A percentile compares a stretch with the other conserved stretches of the same genome.
phyloP scores from a whole-genome alignment of 2,888 invertebrate species.

The Lamproptera curius region DNA sequence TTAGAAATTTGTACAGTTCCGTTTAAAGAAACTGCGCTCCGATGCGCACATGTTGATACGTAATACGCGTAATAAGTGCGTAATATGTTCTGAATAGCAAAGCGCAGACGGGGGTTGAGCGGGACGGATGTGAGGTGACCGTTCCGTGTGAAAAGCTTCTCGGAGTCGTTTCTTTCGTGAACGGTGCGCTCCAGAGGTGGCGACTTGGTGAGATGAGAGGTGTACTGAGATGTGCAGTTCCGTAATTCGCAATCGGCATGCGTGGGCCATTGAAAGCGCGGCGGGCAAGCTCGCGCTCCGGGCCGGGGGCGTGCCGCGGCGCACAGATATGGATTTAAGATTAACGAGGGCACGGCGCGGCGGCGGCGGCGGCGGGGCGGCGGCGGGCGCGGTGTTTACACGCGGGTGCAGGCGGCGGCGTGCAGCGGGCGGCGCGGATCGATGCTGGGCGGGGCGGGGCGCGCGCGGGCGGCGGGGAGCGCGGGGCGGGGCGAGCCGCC shows the following conservation, averaged over 20 bases:
- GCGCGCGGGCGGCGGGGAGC: constrained; percentile 48
- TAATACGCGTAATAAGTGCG: constrained; percentile 27
- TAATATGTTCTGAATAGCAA: constrained; percentile 35
- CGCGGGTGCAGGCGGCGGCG: constrained; percentile 55
- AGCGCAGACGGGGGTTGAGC: constrained; percentile 33
- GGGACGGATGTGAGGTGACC: constrained; percentile 26
- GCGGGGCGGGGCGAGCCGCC: constrained; percentile 39
- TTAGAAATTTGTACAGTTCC: not conserved
- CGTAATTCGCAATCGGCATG: not conserved
- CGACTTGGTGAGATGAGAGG: not conserved
- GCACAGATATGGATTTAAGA: constrained; percentile 69
- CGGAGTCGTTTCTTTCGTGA: constrained; percentile 25
- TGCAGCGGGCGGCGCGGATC: constrained; percentile 61
- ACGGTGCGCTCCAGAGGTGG: not conserved
- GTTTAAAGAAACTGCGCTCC: constrained; percentile 14
- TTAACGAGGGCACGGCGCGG: constrained; percentile 64
- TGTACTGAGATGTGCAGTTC: not conserved
- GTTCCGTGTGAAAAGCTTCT: too few species aligned
- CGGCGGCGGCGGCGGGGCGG: constrained; percentile 57
- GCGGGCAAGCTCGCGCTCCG: constrained; percentile 37
- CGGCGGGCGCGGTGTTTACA: constrained; percentile 88
- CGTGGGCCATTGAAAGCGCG: constrained; percentile 17
- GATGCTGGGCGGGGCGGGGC: constrained; percentile 44
- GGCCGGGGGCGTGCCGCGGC: constrained; percentile 43
- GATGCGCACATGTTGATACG: constrained; percentile 21